Evolutionary conservation across 2,113 vertebrate genomes (phyloP).

Genomic region (Glareola pratincola): DNA sequence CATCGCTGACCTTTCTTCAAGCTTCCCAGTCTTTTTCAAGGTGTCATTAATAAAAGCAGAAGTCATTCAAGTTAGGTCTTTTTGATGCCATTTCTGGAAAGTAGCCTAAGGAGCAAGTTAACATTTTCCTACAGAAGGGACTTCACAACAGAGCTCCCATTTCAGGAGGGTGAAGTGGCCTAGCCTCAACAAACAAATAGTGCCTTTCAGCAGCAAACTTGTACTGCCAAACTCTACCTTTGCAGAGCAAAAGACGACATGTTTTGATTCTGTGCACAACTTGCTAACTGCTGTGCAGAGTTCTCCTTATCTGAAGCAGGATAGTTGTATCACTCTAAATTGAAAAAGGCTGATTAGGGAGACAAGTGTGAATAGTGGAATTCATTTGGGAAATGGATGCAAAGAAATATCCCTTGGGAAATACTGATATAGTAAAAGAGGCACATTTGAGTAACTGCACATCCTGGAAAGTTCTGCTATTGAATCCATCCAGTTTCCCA

Average conservation of each 20-base stretch:
- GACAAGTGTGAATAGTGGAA: neutral
- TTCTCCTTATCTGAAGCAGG: neutral
- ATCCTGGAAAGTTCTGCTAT: neutral
- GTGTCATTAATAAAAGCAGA: neutral
- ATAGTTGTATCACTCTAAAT: neutral
- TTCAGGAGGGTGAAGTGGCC: neutral
- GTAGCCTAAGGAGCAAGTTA: neutral
- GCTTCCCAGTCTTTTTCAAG: neutral
- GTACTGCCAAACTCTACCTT: neutral
- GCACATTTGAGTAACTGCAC: neutral
- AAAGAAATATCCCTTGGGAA: neutral
- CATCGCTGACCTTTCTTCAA: slow-evolving; percentile 9
- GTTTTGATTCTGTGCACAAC: neutral
- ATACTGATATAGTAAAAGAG: neutral
- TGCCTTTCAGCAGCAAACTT: neutral
- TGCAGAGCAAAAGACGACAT: neutral
- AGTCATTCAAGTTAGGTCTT: neutral
- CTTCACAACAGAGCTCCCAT: neutral
- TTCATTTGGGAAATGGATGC: neutral
- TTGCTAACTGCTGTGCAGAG: neutral
- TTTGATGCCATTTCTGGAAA: neutral
- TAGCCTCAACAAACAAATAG: neutral
- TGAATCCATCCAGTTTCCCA: neutral
- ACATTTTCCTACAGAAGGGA: neutral
- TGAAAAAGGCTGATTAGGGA: neutral